Evolutionary conservation across 1,140 invertebrate species (phyloP).

Genomic region (Druon quercuslanigerum): DNA sequence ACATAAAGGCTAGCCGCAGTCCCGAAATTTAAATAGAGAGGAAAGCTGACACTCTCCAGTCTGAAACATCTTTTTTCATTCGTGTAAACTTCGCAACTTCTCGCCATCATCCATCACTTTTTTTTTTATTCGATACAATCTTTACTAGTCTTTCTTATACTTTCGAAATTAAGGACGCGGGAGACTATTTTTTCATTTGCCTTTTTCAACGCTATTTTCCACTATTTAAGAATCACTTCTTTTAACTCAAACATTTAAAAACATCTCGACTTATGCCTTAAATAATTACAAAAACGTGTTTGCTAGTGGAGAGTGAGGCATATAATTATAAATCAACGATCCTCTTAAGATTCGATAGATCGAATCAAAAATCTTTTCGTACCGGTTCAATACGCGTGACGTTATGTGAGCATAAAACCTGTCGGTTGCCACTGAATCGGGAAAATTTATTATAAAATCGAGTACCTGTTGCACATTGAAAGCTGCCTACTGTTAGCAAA

Average conservation of each 20-base stretch:
- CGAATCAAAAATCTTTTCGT: not conserved
- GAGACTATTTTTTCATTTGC: too few relatives aligned
- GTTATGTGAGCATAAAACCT: not conserved
- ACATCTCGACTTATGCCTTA: too few relatives aligned
- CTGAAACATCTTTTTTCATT: constrained; percentile 24
- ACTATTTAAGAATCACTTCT: too few relatives aligned
- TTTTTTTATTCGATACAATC: constrained; percentile 26
- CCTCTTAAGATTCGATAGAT: not conserved
- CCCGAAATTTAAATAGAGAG: constrained; percentile 30
- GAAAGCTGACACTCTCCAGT: constrained; percentile 25
- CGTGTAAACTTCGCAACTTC: constrained; percentile 46
- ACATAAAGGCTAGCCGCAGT: constrained; percentile 22
- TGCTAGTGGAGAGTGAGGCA: not conserved
- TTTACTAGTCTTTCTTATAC: constrained; percentile 8
- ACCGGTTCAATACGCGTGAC: not conserved
- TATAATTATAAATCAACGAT: not conserved
- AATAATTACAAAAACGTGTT: too few relatives aligned
- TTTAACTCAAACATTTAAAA: too few relatives aligned
- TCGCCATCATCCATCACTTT: constrained; percentile 48
- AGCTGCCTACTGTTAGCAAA: not conserved
- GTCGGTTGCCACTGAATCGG: not conserved
- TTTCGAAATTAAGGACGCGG: constrained; percentile 22
- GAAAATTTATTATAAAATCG: not conserved
- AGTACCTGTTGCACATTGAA: not conserved
- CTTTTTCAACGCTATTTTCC: too few relatives aligned